Evolutionary conservation across 2,888 invertebrate genomes (phyloP).

Genomic region (Lepidocyrtoides sp.): DNA sequence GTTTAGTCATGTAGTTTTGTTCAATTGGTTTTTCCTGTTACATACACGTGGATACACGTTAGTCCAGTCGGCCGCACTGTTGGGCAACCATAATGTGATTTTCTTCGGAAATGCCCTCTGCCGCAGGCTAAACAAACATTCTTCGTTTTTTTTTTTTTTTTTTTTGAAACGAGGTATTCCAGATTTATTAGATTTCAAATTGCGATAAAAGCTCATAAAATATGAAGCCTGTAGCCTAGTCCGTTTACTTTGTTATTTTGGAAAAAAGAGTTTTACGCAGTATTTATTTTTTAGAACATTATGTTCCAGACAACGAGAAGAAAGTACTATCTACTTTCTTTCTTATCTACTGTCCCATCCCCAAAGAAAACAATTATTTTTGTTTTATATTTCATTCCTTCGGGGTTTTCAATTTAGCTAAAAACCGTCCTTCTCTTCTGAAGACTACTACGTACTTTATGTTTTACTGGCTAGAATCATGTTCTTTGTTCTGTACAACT

Average conservation of each 20-base stretch:
- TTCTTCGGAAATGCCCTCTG: background rate
- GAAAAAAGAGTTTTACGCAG: no score
- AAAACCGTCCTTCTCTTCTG: background rate
- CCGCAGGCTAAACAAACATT: background rate
- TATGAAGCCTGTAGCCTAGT: background rate
- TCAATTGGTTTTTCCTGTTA: no score
- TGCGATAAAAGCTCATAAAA: slow-evolving; percentile 8
- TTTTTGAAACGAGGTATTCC: background rate
- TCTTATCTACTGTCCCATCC: background rate
- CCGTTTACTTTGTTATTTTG: background rate
- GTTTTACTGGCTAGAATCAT: no score
- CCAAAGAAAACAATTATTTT: background rate
- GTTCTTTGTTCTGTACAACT: background rate
- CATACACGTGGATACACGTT: background rate
- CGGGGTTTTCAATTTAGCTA: background rate
- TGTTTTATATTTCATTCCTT: background rate
- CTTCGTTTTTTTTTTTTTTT: no score
- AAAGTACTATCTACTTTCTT: background rate
- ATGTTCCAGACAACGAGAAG: no score
- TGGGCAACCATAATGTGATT: background rate
- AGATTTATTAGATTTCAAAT: slow-evolving; percentile 23
- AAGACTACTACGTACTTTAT: no score
- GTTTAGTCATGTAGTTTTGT: no score
- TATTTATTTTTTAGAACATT: no score
- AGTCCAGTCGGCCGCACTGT: background rate